Evolutionary conservation across 2,113 vertebrate species (phyloP).

Genomic region (Propithecus coquereli): DNA sequence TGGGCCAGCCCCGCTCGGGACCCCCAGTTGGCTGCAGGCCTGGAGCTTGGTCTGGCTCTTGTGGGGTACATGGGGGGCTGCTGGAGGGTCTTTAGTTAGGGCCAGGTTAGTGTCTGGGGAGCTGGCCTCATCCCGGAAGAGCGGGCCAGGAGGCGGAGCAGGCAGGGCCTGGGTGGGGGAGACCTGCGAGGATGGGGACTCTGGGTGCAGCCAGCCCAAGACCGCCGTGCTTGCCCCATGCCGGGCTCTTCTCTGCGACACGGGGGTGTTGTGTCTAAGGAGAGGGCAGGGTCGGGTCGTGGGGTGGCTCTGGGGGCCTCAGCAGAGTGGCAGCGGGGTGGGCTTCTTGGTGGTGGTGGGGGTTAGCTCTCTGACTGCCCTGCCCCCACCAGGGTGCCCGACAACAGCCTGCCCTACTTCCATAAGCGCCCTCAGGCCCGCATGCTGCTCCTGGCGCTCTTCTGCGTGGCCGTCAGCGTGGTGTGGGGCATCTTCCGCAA

Average conservation of each 20-base stretch:
- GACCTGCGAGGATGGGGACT: neutral
- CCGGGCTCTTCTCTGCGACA: rapidly evolving
- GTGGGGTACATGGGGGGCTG: neutral
- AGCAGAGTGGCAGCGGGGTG: neutral
- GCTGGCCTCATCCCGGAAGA: neutral
- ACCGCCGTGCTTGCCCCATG: neutral
- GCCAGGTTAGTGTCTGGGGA: neutral
- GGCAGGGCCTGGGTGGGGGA: neutral
- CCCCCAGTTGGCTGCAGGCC: too few species aligned
- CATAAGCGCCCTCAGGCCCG: conserved; percentile 92
- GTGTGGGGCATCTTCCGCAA: conserved; percentile 95
- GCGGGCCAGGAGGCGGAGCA: neutral
- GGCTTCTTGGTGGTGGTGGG: neutral
- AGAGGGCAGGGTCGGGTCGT: neutral
- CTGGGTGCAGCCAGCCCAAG: neutral
- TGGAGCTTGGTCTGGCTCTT: neutral
- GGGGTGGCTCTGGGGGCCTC: neutral
- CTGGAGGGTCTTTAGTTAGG: neutral
- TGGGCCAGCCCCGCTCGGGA: too few species aligned
- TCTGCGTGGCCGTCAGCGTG: conserved; percentile 88
- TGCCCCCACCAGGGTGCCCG: conserved; percentile 83
- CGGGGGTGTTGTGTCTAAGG: neutral
- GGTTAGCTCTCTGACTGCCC: neutral
- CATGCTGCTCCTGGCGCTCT: conserved; percentile 88
- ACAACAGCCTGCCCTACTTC: conserved; percentile 93